Conservation (phyloP, 2,888 invertebrate genomes). For the Phorcus lineatus region DNA sequence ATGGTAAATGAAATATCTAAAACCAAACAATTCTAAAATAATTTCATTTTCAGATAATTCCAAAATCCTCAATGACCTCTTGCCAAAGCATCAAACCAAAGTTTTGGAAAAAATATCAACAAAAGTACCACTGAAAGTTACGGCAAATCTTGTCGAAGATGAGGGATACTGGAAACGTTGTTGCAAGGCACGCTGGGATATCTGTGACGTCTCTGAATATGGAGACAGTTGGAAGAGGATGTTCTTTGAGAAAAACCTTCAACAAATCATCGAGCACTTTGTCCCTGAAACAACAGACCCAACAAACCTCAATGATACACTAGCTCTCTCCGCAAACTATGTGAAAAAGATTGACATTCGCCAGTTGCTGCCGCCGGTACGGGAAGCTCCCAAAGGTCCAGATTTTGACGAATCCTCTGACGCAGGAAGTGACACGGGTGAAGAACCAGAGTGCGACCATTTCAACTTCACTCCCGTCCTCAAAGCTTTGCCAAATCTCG, state of each 20-base stretch:
- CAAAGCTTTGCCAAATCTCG: constrained; percentile 66
- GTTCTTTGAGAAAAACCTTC: constrained; percentile 75
- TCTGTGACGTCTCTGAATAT: constrained; percentile 73
- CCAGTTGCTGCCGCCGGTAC: constrained; percentile 75
- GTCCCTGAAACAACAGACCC: constrained; percentile 73
- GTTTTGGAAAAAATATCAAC: constrained; percentile 72
- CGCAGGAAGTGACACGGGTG: constrained; percentile 72
- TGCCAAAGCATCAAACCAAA: constrained; percentile 70
- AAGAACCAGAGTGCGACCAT: constrained; percentile 74
- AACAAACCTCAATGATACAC: constrained; percentile 66
- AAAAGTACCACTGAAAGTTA: constrained; percentile 72
- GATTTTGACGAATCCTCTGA: constrained; percentile 73
- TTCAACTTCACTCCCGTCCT: constrained; percentile 74
- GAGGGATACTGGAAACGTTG: constrained; percentile 75
- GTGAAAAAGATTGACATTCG: constrained; percentile 70
- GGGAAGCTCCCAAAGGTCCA: constrained; percentile 68
- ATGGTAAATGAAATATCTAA: too few species aligned
- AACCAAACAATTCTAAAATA: neutral
- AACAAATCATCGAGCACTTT: constrained; percentile 74
- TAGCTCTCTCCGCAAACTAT: constrained; percentile 71
- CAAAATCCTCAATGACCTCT: constrained; percentile 66
- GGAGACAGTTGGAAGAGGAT: constrained; percentile 74
- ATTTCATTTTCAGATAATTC: constrained; percentile 69
- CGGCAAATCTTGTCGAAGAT: constrained; percentile 75
- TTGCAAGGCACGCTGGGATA: constrained; percentile 73